Evolutionary conservation across 1,140 invertebrate species (phyloP).

Genomic region (Trinorchestia longiramus): DNA sequence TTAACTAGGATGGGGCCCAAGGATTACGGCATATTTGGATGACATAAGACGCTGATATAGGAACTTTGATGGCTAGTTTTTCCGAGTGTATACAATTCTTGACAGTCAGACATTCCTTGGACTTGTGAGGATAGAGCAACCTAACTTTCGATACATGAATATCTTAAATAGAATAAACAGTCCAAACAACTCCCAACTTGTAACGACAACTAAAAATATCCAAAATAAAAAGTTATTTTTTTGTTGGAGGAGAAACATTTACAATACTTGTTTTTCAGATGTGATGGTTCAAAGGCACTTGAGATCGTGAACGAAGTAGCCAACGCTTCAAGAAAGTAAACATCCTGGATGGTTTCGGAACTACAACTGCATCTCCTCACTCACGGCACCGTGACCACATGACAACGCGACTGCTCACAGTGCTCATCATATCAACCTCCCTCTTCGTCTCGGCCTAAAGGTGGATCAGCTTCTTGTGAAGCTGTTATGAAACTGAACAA

Average conservation of each 20-base stretch:
- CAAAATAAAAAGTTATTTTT: not conserved
- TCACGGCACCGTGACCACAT: not conserved
- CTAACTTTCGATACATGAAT: not conserved
- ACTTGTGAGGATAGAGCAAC: not conserved
- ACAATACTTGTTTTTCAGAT: slow-evolving; percentile 56
- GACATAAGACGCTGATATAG: not conserved
- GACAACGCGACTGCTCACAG: not conserved
- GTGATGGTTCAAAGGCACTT: slow-evolving; percentile 65
- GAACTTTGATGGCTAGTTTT: not conserved
- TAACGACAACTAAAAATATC: not conserved
- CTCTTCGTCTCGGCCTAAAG: not conserved
- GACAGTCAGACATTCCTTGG: not conserved
- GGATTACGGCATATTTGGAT: not conserved
- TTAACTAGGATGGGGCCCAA: not conserved
- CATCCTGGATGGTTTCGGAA: not conserved
- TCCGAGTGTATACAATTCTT: not conserved
- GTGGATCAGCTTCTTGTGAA: not conserved
- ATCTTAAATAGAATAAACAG: not conserved
- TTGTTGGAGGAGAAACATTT: not conserved
- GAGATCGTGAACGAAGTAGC: slow-evolving; percentile 67
- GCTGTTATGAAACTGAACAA: not conserved
- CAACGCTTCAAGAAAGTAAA: slow-evolving; percentile 55
- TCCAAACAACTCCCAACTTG: not conserved
- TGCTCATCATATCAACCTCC: not conserved
- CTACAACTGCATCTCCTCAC: not conserved